phyloP scores from a whole-genome alignment of 2,797 vertebrate species.

The Enteromius fasciolatus region DNA sequence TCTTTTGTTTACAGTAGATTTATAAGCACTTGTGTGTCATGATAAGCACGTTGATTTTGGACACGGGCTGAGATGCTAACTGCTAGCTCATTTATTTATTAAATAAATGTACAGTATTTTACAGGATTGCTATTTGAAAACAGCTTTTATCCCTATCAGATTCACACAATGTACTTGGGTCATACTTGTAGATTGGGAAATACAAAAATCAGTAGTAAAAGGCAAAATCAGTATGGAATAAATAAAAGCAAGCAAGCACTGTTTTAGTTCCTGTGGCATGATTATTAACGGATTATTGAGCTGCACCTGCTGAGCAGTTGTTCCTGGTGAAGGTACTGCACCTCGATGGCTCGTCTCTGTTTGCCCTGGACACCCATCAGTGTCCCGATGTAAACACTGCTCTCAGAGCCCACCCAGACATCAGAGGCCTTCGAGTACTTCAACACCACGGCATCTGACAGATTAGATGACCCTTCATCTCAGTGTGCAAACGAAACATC shows the following conservation, averaged over 20 bases:
- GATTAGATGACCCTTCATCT: neutral
- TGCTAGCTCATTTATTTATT: neutral
- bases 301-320: constrained; percentile 87
- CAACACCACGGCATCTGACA: constrained; percentile 85
- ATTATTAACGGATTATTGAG: no score
- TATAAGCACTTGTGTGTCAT: neutral
- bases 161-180: neutral
- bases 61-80: no score
- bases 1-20: neutral
- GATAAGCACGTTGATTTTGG: neutral
- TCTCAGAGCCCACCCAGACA: constrained; percentile 89
- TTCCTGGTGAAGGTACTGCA: constrained; percentile 93
- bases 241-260: neutral
- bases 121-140: neutral
- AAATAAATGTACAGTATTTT: neutral
- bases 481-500: neutral
- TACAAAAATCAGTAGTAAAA: neutral
- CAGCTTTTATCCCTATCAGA: neutral
- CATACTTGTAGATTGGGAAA: neutral
- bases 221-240: neutral
- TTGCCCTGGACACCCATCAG: constrained; percentile 79
- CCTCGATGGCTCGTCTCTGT: constrained; percentile 87
- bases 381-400: constrained; percentile 82
- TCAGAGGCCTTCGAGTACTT: constrained; percentile 91
- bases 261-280: neutral